phyloP scores from a whole-genome alignment of 1,140 invertebrate genomes.

The Idris sp. region DNA sequence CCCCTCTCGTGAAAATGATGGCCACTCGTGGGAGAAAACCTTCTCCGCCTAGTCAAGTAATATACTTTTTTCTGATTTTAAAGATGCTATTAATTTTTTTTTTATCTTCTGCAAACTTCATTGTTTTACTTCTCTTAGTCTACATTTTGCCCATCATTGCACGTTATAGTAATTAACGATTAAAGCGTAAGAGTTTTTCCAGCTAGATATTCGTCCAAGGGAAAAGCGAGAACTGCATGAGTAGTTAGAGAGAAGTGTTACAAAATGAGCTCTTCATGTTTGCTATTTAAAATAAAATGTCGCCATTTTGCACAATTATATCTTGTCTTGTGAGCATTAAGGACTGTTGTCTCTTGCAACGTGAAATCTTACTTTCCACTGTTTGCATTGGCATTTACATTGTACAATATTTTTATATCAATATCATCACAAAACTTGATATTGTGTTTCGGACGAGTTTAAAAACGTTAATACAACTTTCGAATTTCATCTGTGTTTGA shows the following conservation, averaged over 20 bases:
- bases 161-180: constrained; percentile 54
- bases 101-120: too few relatives aligned
- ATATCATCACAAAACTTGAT: too few relatives aligned
- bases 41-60: too few relatives aligned
- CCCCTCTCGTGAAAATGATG: too few relatives aligned
- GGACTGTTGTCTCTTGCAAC: constrained; percentile 21
- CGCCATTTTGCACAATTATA: constrained; percentile 68
- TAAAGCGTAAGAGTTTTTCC: constrained; percentile 31
- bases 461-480: too few relatives aligned
- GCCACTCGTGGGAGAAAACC: too few relatives aligned
- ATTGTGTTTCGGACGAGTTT: too few relatives aligned
- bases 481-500: too few relatives aligned
- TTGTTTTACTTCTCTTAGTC: constrained; percentile 18
- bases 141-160: constrained; percentile 38
- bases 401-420: constrained; percentile 3
- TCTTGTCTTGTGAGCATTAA: constrained; percentile 43
- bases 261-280: constrained; percentile 42
- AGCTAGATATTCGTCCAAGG: constrained; percentile 23
- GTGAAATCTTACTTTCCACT: constrained; percentile 21
- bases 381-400: constrained; percentile 9
- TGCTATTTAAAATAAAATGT: constrained; percentile 64
- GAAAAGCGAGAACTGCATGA: constrained; percentile 33
- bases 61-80: too few relatives aligned
- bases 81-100: too few relatives aligned
- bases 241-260: constrained; percentile 36